Evolutionary conservation across 2,113 vertebrate species (phyloP).

Genomic region (Fulmarus glacialis): DNA sequence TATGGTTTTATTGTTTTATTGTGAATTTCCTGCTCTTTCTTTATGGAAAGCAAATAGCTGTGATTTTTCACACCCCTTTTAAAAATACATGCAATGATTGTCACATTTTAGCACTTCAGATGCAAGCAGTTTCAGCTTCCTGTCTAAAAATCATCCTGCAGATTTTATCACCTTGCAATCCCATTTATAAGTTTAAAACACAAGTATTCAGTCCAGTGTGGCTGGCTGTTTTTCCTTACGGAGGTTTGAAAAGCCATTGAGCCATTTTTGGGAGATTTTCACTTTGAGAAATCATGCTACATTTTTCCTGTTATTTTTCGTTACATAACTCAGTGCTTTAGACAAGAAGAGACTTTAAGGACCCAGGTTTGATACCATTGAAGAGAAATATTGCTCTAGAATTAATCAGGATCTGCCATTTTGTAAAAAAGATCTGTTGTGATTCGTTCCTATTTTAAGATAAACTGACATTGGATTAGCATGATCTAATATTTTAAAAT

Average conservation of each 20-base stretch:
- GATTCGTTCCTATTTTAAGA: not conserved
- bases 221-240: not conserved
- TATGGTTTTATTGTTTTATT: slow-evolving; percentile 46
- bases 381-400: not conserved
- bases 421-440: not conserved
- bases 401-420: not conserved
- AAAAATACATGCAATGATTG: slow-evolving; percentile 9
- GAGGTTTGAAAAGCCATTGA: not conserved
- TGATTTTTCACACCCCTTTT: slow-evolving; percentile 42
- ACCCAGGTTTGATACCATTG: not conserved
- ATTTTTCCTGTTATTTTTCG: not conserved
- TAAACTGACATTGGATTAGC: not conserved
- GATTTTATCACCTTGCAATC: slow-evolving; percentile 6
- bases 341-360: not conserved
- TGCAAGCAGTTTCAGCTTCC: slow-evolving; percentile 8
- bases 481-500: not conserved
- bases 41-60: slow-evolving; percentile 55
- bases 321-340: not conserved
- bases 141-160: slow-evolving; percentile 3
- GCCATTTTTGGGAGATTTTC: not conserved
- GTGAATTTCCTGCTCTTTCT: slow-evolving; percentile 39
- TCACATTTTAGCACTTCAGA: slow-evolving; percentile 19
- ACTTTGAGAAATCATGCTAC: not conserved
- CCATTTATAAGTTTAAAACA: slow-evolving; percentile 1
- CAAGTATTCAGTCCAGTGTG: not conserved